A percentile compares a stretch with the other conserved stretches of the same genome.
These are phyloP conservation scores for Channa striata DNA, from an alignment of 2,797 vertebrate species.

Conservation along the genomic window DNA sequence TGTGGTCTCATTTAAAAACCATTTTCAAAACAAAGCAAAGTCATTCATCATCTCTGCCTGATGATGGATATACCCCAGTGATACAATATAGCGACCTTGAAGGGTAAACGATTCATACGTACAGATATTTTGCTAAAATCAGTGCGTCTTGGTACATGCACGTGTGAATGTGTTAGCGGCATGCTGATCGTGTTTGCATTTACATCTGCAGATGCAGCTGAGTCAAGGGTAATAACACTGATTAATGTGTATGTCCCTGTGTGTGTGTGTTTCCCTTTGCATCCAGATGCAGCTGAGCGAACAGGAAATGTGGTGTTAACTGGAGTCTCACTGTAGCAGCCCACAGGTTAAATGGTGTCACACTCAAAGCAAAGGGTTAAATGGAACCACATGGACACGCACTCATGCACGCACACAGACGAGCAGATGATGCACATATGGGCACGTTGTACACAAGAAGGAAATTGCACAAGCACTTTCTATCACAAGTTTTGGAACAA, in stretches of 20 bases:
- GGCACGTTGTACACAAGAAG: conserved; percentile 44
- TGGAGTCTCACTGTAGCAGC: conserved; percentile 69
- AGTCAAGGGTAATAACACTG: conserved; percentile 39
- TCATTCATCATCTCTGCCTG: conserved; percentile 19
- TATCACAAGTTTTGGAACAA: conserved; percentile 18
- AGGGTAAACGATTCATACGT: background rate
- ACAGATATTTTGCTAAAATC: background rate
- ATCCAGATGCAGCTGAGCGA: conserved; percentile 73
- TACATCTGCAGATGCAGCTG: conserved; percentile 55
- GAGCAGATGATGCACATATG: conserved; percentile 52
- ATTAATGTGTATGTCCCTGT: conserved; percentile 28
- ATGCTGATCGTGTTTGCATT: conserved; percentile 30
- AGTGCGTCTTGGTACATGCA: background rate
- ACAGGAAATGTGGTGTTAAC: conserved; percentile 80
- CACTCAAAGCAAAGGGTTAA: conserved; percentile 81
- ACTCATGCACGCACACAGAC: conserved; percentile 22
- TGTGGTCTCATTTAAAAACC: conserved; percentile 37
- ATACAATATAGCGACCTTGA: conserved; percentile 8
- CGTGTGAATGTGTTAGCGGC: conserved; percentile 1
- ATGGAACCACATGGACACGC: conserved; percentile 73
- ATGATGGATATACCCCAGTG: conserved; percentile 32
- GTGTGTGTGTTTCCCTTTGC: conserved; percentile 43
- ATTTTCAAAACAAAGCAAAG: conserved; percentile 33
- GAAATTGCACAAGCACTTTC: conserved; percentile 18
- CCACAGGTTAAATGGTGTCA: conserved; percentile 79